These are phyloP conservation scores for Drosophila conformis DNA, from an alignment of 2,888 invertebrate species.

Conservation along the genomic window DNA sequence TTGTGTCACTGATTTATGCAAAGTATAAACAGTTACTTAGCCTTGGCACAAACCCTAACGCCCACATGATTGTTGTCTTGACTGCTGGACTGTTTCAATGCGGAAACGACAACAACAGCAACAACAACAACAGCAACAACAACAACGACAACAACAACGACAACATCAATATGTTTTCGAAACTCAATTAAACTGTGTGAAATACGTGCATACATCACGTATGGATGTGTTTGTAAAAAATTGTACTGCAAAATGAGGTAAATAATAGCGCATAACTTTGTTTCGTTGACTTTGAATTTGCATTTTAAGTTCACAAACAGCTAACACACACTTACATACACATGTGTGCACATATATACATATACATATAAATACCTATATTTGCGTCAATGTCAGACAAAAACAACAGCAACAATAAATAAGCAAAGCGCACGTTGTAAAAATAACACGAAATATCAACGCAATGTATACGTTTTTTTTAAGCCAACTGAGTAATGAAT, in stretches of 20 bases:
- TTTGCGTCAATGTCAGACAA: conserved; percentile 71
- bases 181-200: conserved; percentile 34
- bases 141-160: not conserved
- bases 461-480: conserved; percentile 39
- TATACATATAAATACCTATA: not conserved
- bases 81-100: conserved; percentile 29
- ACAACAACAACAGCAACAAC: not conserved
- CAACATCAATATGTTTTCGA: conserved; percentile 10
- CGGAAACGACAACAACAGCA: conserved; percentile 32
- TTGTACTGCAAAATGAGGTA: conserved; percentile 26
- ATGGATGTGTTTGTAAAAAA: conserved; percentile 14
- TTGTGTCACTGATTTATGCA: conserved; percentile 20
- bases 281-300: conserved; percentile 62
- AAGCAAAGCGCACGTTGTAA: conserved; percentile 68
- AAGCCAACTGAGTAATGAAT: conserved; percentile 60
- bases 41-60: conserved; percentile 38
- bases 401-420: conserved; percentile 40
- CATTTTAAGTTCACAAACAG: conserved; percentile 60
- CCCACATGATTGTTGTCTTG: conserved; percentile 24
- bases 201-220: conserved; percentile 14
- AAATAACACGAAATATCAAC: conserved; percentile 69
- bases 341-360: not conserved
- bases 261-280: conserved; percentile 39
- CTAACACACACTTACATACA: not conserved
- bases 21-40: conserved; percentile 23